Percentiles rank a stretch among this genome's conserved stretches.
Conservation (phyloP, 2,113 vertebrate species). For the Myiopsitta monachus region DNA sequence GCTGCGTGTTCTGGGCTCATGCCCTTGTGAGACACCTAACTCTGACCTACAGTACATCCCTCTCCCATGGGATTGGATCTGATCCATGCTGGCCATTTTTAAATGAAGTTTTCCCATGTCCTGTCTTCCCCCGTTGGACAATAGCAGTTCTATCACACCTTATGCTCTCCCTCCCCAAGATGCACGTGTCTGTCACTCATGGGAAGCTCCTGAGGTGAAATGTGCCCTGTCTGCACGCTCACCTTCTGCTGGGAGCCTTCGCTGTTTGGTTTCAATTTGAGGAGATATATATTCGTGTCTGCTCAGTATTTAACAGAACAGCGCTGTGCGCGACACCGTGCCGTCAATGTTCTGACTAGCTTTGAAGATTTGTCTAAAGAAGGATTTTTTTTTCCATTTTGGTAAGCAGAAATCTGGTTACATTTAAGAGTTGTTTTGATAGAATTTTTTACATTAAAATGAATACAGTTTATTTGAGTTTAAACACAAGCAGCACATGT, state of each 20-base stretch:
- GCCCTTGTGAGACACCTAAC: neutral
- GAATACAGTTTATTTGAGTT: neutral
- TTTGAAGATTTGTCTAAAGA: neutral
- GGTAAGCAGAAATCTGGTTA: conserved; percentile 10
- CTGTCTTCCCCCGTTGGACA: neutral
- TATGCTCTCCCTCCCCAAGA: fast-evolving
- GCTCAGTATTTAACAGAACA: neutral
- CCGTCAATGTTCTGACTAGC: neutral
- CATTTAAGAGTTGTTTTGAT: neutral
- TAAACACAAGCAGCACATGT: neutral
- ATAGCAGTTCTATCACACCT: neutral
- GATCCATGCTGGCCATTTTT: neutral
- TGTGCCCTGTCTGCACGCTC: neutral
- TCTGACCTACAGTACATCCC: neutral
- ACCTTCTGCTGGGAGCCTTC: neutral
- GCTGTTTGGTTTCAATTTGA: neutral
- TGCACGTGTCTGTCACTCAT: fast-evolving
- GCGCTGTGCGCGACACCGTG: neutral
- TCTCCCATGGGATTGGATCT: fast-evolving
- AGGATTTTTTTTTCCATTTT: neutral
- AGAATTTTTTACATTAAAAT: neutral
- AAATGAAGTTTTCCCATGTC: neutral
- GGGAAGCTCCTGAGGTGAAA: neutral
- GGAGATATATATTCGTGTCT: neutral
- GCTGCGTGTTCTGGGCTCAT: neutral